phyloP scores from a whole-genome alignment of 1,140 invertebrate species.

The Rhyacophila brunnea region DNA sequence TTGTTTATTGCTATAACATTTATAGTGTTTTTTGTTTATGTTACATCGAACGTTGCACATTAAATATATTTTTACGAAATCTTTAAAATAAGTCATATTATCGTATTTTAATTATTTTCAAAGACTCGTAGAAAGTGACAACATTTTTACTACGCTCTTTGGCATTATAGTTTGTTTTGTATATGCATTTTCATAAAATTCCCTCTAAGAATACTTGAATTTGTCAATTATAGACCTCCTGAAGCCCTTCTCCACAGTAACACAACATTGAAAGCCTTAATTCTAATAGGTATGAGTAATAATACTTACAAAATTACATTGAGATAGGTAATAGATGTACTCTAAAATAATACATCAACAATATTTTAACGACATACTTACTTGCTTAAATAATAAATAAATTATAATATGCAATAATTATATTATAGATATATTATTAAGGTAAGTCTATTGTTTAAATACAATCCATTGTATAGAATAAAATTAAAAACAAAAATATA shows the following conservation, averaged over 20 bases:
- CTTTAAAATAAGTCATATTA: no score
- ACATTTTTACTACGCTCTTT: conserved; percentile 35
- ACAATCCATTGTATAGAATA: not conserved
- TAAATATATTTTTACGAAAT: no score
- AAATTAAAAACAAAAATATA: not conserved
- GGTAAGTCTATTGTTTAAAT: not conserved
- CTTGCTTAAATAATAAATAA: conserved; percentile 12
- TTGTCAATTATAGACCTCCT: not conserved
- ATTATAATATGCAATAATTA: conserved; percentile 9
- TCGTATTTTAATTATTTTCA: no score
- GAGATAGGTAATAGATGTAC: conserved; percentile 11
- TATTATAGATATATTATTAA: not conserved
- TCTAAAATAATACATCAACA: no score
- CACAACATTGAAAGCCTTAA: conserved; percentile 30
- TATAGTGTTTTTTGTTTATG: no score
- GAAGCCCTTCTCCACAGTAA: not conserved
- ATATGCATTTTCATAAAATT: conserved; percentile 28
- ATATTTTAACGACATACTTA: no score
- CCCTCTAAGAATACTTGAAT: no score
- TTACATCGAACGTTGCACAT: no score
- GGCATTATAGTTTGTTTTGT: conserved; percentile 34
- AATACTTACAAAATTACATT: conserved; percentile 18
- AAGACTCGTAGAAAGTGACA: conserved; percentile 7
- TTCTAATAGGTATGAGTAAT: conserved; percentile 29
- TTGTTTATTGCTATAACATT: no score